phyloP scores from a whole-genome alignment of 2,113 vertebrate genomes.

The Tenebrosternarchus preto region DNA sequence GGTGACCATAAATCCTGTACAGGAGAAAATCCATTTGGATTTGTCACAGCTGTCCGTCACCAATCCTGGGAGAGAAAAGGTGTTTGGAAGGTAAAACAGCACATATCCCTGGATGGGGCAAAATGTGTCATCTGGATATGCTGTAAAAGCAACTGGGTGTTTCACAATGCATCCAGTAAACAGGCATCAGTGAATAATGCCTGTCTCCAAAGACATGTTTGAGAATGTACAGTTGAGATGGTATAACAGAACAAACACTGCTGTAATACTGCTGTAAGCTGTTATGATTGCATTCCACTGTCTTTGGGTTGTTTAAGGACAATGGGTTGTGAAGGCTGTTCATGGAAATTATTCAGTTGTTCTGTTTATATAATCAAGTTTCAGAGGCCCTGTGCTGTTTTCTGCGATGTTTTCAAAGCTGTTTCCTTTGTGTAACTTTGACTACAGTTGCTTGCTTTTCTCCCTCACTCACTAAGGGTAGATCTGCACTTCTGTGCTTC shows the following conservation, averaged over 20 bases:
- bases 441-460: not conserved
- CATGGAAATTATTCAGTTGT: constrained; percentile 12
- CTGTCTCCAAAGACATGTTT: not conserved
- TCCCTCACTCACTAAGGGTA: not conserved
- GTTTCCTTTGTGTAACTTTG: constrained; percentile 14
- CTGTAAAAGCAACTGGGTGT: not conserved
- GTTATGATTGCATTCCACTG: not conserved
- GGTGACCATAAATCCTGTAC: constrained; percentile 14
- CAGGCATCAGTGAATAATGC: not conserved
- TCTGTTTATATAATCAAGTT: constrained; percentile 16
- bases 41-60: not conserved
- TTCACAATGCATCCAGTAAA: not conserved
- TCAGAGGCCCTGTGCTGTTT: not conserved
- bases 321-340: constrained; percentile 12
- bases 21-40: constrained; percentile 7
- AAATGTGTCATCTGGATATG: not conserved
- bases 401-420: not conserved
- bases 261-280: not conserved
- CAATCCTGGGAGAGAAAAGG: not conserved
- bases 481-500: no score
- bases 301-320: not conserved
- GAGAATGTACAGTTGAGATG: not conserved
- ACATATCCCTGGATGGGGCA: not conserved
- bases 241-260: not conserved
- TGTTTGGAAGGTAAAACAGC: not conserved